A percentile compares a stretch with the other conserved stretches of the same genome.
phyloP scores from a whole-genome alignment of 2,888 invertebrate genomes.

The Orgyia antiqua region DNA sequence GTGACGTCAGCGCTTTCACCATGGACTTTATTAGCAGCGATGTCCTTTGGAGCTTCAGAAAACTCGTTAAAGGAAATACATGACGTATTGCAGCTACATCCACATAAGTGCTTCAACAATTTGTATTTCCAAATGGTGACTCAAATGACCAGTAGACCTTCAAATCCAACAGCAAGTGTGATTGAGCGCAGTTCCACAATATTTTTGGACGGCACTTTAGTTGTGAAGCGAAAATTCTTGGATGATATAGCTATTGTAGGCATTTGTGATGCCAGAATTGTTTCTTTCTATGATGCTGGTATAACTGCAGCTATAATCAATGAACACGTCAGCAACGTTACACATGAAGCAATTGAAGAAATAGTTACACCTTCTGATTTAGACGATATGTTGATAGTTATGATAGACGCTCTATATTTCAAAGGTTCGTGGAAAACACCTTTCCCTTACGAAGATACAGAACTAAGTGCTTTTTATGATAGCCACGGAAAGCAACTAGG shows the following conservation, averaged over 20 bases:
- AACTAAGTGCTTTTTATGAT: slow-evolving; percentile 45
- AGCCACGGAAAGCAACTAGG: slow-evolving; percentile 39
- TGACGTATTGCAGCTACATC: slow-evolving; percentile 39
- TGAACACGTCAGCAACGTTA: slow-evolving; percentile 41
- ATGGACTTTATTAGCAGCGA: slow-evolving; percentile 50
- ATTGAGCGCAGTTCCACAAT: slow-evolving; percentile 48
- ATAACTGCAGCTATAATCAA: slow-evolving; percentile 45
- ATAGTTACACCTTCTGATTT: slow-evolving; percentile 48
- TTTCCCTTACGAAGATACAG: slow-evolving; percentile 44
- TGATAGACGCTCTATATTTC: slow-evolving; percentile 59
- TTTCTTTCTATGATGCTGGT: slow-evolving; percentile 37
- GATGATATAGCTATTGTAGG: slow-evolving; percentile 27
- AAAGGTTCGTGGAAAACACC: slow-evolving; percentile 51
- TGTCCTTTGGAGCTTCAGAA: slow-evolving; percentile 49
- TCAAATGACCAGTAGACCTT: slow-evolving; percentile 20
- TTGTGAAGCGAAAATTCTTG: slow-evolving; percentile 34
- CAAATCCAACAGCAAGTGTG: slow-evolving; percentile 25
- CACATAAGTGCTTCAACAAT: slow-evolving; percentile 49
- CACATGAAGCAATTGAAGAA: slow-evolving; percentile 51
- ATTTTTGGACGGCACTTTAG: slow-evolving; percentile 39
- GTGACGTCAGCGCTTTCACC: slow-evolving; percentile 51
- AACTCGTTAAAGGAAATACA: slow-evolving; percentile 43
- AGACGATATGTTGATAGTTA: slow-evolving; percentile 33
- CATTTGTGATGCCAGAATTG: slow-evolving; percentile 33
- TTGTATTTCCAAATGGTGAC: slow-evolving; percentile 44